Base-by-base conservation (phyloP, 2,888 invertebrate genomes). In the Seira musarum region DNA sequence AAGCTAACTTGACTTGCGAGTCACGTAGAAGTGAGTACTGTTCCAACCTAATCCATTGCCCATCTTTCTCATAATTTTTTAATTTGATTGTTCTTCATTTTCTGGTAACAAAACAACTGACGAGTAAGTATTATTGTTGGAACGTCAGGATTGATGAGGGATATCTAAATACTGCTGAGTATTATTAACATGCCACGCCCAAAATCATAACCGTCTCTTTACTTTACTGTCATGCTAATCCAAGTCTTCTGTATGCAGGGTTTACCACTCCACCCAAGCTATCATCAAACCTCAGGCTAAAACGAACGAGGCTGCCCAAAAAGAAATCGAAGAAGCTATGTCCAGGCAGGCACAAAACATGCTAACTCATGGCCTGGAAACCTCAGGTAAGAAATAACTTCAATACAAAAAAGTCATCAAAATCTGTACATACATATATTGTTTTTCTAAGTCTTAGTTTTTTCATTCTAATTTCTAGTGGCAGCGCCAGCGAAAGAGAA, bases 261-360 rank as follows among this genome's bases (percentile, higher is more conserved):
- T 99, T 8, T 93, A 93, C 87, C 99, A 99, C 90, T 95, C 98
- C 0, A 96, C 94, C 1, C 96, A 96, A 88, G 94, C 96, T 0
- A 97, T 98, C 83, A 92, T 93, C 1, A 96, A 96, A 88, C 98
- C 98, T 0, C 96, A 96, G 88, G 95, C 96, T 0, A 97, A 98
- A 89, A 97, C 96, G 86, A 97, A 97, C 88, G 97, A 97, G 88
- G 97, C 96, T 0, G 97, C 97, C 0, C 96, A 97, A 88, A 93
- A 95, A 63, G 98, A 98, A 90, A 97, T 98, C 75, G 97, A 98
- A 89, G 97, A 97, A 89, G 98, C 97, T 0, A 97, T 99, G 97
- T 95, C 96, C 64, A 91, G 97, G 83, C 98, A 98, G 90, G 97
- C 97, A 0, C 97, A 98, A 89, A 96, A 95, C 88, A 92, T 97